Base-by-base conservation (phyloP, 2,113 vertebrate species). In the Rhabdornis inornatus region DNA sequence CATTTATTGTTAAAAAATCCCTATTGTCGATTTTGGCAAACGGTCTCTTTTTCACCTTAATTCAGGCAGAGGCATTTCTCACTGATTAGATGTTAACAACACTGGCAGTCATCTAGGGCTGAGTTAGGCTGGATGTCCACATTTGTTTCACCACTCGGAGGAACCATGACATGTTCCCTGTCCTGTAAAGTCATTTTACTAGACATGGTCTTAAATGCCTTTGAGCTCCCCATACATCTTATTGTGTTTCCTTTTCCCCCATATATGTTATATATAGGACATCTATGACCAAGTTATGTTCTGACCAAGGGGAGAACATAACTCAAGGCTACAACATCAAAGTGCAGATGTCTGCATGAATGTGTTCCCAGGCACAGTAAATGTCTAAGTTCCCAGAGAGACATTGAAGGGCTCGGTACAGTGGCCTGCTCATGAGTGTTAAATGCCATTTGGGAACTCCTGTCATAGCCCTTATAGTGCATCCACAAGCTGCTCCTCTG, bases 121-220 rank as follows among this genome's bases (percentile, higher is more conserved):
- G n/a, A 28, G 24, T 83, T 30, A 52, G 49, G 17, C 53, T 30
- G 11, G 8, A 9, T 57, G 21, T 70, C 44, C 18, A 59, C 35
- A n/a, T 17, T 20, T n/a, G 6, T 13, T 71, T 86, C 37, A 45
- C 45, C 7, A 10, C 40, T 35, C 0, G 0, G 33, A 76, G 44
- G 39, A 71, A 33, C 15, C 25, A 13, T 19, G 21, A 13, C 2
- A 21, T 21, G 10, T 57, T 72, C 22, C 50, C 22, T 71, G 47
- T 17, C 9, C 77, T 65, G 17, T 56, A n/a, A 47, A 89, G 7
- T 15, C 7, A 28, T 65, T 45, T 66, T 53, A 13, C 24, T n/a
- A 63, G 28, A 21, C 11, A 31, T 5, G 8, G 3, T 52, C 45
- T 81, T 44, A 57, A 59, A 56, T 31, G n/a, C 33, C 35, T 37